Evolutionary conservation across 92 coral and sea anemone species (phyloP).

Genomic region (Porites rus): DNA sequence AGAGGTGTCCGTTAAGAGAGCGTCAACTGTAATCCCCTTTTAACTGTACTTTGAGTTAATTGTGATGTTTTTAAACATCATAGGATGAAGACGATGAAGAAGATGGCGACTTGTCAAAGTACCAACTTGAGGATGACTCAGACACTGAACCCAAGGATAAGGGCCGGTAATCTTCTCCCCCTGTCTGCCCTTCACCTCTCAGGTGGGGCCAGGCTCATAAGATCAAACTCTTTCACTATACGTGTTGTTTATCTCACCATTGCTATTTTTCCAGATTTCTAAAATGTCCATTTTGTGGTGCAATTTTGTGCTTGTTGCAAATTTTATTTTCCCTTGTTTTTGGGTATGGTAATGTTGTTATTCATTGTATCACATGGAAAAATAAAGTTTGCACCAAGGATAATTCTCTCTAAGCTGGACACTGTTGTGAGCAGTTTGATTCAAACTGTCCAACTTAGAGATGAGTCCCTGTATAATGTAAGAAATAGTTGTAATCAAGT

Average conservation of each 20-base stretch:
- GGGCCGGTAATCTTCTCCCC: slow-evolving; percentile 89
- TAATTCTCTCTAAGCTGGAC: no score
- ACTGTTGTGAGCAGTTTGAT: no score
- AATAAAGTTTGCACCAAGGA: neutral
- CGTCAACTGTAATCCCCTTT: neutral
- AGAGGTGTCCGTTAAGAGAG: no score
- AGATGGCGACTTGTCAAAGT: slow-evolving; percentile 75
- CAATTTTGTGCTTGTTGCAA: neutral
- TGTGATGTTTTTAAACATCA: neutral
- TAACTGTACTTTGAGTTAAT: neutral
- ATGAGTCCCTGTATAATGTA: no score
- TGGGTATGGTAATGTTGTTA: no score
- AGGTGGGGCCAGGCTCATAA: slow-evolving; percentile 77
- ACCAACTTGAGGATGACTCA: slow-evolving; percentile 72
- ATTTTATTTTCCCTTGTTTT: no score
- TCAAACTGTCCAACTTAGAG: no score
- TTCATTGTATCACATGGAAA: neutral
- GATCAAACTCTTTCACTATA: neutral
- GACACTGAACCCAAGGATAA: slow-evolving; percentile 86
- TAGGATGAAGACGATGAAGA: slow-evolving; percentile 77
- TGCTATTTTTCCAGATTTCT: neutral
- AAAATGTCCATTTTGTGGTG: neutral
- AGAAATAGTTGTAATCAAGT: no score
- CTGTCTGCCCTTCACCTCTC: slow-evolving; percentile 60
- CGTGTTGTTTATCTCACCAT: neutral